Evolutionary conservation across 2,113 vertebrate species (phyloP).

Genomic region (Gavia stellata): DNA sequence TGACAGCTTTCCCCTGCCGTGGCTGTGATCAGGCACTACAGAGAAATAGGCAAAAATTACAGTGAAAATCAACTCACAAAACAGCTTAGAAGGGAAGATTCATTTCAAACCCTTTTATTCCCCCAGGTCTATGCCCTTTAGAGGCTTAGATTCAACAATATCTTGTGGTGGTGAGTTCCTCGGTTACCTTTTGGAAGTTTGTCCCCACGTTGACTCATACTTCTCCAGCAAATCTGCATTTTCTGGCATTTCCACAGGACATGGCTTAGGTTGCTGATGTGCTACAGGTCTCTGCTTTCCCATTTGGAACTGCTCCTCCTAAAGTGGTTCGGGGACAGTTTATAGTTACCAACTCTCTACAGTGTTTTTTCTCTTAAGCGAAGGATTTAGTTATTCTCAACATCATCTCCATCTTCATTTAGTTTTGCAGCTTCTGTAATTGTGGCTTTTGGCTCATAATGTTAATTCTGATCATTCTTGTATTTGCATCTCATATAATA

Average conservation of each 20-base stretch:
- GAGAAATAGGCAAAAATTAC: background rate
- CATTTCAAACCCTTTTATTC: background rate
- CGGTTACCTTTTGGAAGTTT: background rate
- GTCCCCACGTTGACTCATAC: background rate
- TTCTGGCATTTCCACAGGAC: background rate
- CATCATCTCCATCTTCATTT: background rate
- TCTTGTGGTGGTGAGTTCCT: background rate
- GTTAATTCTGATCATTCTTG: background rate
- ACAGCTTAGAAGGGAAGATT: background rate
- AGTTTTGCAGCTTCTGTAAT: background rate
- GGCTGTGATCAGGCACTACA: background rate
- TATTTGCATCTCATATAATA: background rate
- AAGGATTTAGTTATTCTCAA: background rate
- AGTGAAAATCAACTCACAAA: too few species aligned
- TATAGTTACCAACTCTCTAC: background rate
- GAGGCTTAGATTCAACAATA: background rate
- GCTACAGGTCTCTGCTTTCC: background rate
- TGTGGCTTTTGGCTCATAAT: background rate
- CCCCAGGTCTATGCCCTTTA: background rate
- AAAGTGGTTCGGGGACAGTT: background rate
- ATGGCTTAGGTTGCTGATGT: background rate
- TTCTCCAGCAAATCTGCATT: background rate
- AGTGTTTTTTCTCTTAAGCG: background rate
- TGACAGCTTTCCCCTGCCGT: background rate
- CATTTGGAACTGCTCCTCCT: background rate